phyloP scores from a whole-genome alignment of 2,888 invertebrate genomes.

The Yponomeuta cagnagella region DNA sequence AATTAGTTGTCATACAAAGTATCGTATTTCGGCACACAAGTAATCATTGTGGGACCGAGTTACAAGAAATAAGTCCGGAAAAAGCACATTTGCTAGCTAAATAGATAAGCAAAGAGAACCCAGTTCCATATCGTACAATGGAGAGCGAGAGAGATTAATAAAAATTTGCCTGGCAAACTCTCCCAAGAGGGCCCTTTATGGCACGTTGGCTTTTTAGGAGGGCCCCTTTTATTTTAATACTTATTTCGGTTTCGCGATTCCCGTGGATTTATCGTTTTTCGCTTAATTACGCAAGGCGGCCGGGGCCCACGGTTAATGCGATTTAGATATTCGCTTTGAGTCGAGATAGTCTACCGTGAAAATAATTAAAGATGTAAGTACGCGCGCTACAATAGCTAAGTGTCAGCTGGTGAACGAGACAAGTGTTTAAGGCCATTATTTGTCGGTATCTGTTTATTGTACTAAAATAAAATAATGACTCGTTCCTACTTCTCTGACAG shows the following conservation, averaged over 20 bases:
- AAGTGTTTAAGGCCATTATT: not conserved
- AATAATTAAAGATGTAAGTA: conserved; percentile 16
- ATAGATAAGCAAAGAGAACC: conserved; percentile 40
- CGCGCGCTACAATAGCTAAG: not conserved
- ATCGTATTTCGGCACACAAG: too few relatives aligned
- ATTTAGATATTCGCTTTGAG: conserved; percentile 20
- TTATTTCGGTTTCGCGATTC: conserved; percentile 51
- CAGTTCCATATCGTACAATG: conserved; percentile 42
- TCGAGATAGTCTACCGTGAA: conserved; percentile 16
- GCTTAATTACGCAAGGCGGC: conserved; percentile 36
- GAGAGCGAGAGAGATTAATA: conserved; percentile 55
- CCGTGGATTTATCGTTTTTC: conserved; percentile 58
- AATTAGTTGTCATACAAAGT: too few relatives aligned
- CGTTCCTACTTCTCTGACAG: too few relatives aligned
- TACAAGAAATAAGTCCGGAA: too few relatives aligned
- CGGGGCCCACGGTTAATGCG: conserved; percentile 32
- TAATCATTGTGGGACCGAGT: too few relatives aligned
- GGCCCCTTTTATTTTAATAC: conserved; percentile 63
- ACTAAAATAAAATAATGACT: not conserved
- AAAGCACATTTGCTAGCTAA: too few relatives aligned
- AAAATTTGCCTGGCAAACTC: conserved; percentile 59
- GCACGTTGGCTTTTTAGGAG: conserved; percentile 64
- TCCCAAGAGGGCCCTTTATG: conserved; percentile 59
- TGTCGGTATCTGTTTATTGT: not conserved
- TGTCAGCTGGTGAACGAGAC: not conserved